Base-by-base conservation (phyloP, 2,888 invertebrate genomes). In the Tuberolachnus salignus region DNA sequence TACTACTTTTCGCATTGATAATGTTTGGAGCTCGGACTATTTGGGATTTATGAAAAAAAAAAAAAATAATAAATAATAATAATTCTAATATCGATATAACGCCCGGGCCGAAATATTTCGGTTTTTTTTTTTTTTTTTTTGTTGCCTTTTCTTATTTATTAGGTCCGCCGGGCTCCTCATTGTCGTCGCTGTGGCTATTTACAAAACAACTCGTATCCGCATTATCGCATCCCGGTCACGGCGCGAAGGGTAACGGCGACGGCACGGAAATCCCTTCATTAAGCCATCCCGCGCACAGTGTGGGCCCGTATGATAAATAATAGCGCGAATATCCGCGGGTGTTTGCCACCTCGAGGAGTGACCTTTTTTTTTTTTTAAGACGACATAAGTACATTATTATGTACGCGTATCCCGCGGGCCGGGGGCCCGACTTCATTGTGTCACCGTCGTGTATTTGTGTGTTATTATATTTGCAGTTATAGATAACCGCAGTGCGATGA, bases 231-330 rank as follows among this genome's bases (percentile, higher is more conserved):
- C 49, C 14, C 64, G 51, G 23, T 53, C 64, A 64, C n/a, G 21
- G 49, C 21, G 21, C 16, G 16, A 70, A 70, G 14, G 70, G 70
- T 55, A 70, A 70, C 55, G 19, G 19, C 19, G 46, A 69, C 19
- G 71, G 59, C 59, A 49, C 34, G 23, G 2, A 67, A 69, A 78
- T 78, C 57, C 78, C 78, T 78, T 78, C 78, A 78, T 78, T 78
- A 78, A 78, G 78, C 59, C 67, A 42, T 69, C 57, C 57, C 14
- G 55, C 55, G 59, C 34, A 34, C 34, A 34, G 34, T 34, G 72
- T 63, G 64, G 23, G 23, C 64, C 44, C 34, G 16, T 46, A 59
- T 10, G 23, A 34, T 34, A 34, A 34, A 34, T 34, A 34, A 34
- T 34, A 34, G 6, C 6, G 34, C 34, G 34, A 19, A 49, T 74